Base-by-base conservation (phyloP, 2,888 invertebrate genomes). In the Andrena bicolor region DNA sequence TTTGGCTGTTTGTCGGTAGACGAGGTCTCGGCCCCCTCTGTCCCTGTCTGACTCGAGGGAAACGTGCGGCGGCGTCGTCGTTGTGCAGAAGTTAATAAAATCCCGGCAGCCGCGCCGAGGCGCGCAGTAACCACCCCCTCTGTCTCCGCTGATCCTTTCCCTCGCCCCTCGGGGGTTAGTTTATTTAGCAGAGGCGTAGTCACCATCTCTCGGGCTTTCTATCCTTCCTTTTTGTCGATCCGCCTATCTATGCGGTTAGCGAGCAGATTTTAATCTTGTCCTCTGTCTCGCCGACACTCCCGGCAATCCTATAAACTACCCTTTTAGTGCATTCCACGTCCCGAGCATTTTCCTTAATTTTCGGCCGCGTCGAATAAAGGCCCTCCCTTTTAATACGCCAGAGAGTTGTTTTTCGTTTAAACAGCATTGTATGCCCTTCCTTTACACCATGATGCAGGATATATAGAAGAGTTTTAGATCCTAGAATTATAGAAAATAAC, bases 21-120 rank as follows among this genome's bases (percentile, higher is more conserved):
- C 89, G 85, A 82, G 88, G 80, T 86, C 88, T 86, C 87, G 64
- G 78, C 73, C 61, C 70, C 51, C 70, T 77, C 83, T 56, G 63
- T 86, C 83, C 23, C 78, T 73, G 66, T 86, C 83, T 49, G 61
- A 23, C 80, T 8, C n/a, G 71, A 63, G 75, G 61, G 86, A 81
- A 87, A 90, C 86, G 85, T 85, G 88, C 80, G 83, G 76, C 81
- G 85, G 10, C 86, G 86, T 87, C 90, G 90, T 88, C 90, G 90
- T 89, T 89, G 90, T 92, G 92, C 91, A 94, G 93, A 93, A 94
- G 94, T 94, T 94, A 94, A 94, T 94, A 94, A 94, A 94, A 94
- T 94, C 93, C 92, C 90, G 88, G 91, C 91, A 91, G 89, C 89
- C 89, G 88, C 88, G 88, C 88, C 86, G 85, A 84, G 89, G 84